A percentile compares a stretch with the other conserved stretches of the same genome.
phyloP scores from a whole-genome alignment of 2,888 invertebrate genomes.

The Gymnoscelis rufifasciata region DNA sequence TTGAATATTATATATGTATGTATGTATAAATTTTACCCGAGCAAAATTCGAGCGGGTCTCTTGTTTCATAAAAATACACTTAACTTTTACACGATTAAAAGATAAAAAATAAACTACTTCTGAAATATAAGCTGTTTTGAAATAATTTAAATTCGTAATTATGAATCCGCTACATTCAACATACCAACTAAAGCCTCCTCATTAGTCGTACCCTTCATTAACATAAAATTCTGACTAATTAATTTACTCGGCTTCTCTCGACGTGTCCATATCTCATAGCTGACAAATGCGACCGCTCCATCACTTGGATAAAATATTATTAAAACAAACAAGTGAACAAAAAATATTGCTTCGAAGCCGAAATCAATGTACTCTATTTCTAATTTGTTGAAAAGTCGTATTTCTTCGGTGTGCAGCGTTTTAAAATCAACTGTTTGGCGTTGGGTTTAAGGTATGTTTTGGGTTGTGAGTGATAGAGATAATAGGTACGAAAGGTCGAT shows the following conservation, averaged over 20 bases:
- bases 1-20: not conserved
- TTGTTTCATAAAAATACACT: too few species aligned
- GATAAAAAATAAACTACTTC: too few species aligned
- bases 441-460: constrained; percentile 32
- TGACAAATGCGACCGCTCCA: constrained; percentile 77
- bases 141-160: too few species aligned
- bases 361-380: constrained; percentile 66
- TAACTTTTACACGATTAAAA: not conserved
- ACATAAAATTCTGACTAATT: constrained; percentile 66
- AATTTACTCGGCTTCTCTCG: constrained; percentile 61
- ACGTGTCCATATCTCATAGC: constrained; percentile 68
- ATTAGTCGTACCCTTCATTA: constrained; percentile 62
- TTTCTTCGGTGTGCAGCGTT: constrained; percentile 4
- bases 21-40: too few species aligned
- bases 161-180: not conserved
- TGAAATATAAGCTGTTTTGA: too few species aligned
- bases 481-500: constrained; percentile 64
- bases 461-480: constrained; percentile 35
- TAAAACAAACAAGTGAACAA: constrained; percentile 78
- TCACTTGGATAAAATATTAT: constrained; percentile 78
- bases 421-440: constrained; percentile 23
- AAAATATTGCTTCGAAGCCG: constrained; percentile 75
- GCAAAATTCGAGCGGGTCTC: too few species aligned
- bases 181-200: constrained; percentile 29
- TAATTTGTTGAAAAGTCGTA: constrained; percentile 35